Evolutionary conservation across 2,113 vertebrate genomes (phyloP).

Genomic region (Furnarius figulus): DNA sequence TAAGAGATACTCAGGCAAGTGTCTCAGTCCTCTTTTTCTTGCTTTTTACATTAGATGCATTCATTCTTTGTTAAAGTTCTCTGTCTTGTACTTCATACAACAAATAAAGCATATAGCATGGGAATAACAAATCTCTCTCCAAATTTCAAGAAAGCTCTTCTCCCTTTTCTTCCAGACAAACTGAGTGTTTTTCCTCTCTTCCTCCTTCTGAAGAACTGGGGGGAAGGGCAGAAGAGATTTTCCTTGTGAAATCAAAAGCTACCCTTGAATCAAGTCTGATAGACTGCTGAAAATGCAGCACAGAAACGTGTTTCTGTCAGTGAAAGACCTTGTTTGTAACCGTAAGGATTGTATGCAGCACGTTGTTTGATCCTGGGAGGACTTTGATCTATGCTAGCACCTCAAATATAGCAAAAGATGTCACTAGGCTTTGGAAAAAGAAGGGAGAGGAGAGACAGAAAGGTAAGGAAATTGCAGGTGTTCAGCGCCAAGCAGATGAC

Average conservation of each 20-base stretch:
- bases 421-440: slow-evolving; percentile 33
- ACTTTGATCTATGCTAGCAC: slow-evolving; percentile 57
- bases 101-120: not conserved
- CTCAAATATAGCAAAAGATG: slow-evolving; percentile 38
- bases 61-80: not conserved
- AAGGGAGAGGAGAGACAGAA: not conserved
- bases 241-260: slow-evolving; percentile 49
- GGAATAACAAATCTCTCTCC: not conserved
- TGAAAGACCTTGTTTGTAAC: slow-evolving; percentile 63
- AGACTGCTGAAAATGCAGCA: slow-evolving; percentile 34
- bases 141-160: not conserved
- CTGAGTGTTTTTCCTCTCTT: not conserved
- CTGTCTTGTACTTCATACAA: not conserved
- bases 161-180: not conserved
- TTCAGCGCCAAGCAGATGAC: not conserved
- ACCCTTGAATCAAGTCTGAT: not conserved
- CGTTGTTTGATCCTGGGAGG: slow-evolving; percentile 37
- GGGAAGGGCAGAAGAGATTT: not conserved
- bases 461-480: not conserved
- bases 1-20: not conserved
- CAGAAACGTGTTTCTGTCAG: slow-evolving; percentile 23
- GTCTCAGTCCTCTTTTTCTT: not conserved
- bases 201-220: not conserved
- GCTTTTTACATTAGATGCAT: not conserved
- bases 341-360: not conserved